Conservation (phyloP, 2,113 vertebrate genomes). For the Kobus ellipsiprymnus region DNA sequence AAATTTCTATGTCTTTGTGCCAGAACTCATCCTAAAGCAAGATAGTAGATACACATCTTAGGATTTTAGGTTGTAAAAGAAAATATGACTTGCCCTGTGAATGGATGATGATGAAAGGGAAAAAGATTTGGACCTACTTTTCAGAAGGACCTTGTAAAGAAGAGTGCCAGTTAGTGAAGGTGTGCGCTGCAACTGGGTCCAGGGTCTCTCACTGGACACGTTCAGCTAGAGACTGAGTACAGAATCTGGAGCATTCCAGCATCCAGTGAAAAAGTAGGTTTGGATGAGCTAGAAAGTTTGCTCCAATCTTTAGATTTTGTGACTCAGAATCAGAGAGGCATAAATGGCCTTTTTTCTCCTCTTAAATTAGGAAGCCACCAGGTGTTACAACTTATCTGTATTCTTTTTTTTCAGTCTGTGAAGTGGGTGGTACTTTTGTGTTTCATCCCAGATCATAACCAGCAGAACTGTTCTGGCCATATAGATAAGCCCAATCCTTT, state of each 20-base stretch:
- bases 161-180: neutral
- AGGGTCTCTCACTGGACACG: neutral
- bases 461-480: slow-evolving; percentile 7
- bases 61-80: neutral
- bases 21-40: neutral
- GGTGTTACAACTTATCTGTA: neutral
- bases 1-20: neutral
- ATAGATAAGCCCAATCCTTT: slow-evolving; percentile 44
- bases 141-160: neutral
- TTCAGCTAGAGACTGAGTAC: neutral
- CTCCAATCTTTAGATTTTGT: neutral
- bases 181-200: neutral
- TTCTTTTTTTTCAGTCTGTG: slow-evolving; percentile 10
- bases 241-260: neutral
- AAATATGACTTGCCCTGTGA: neutral
- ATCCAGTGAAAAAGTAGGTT: neutral
- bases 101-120: no score
- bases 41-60: rapidly evolving
- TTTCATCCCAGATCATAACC: slow-evolving; percentile 23
- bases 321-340: neutral
- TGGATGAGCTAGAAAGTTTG: neutral
- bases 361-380: neutral
- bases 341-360: neutral
- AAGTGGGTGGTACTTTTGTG: slow-evolving; percentile 7
- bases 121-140: neutral